Conservation (phyloP, 1,140 invertebrate species). For the Brachionus asplanchnoidis region DNA sequence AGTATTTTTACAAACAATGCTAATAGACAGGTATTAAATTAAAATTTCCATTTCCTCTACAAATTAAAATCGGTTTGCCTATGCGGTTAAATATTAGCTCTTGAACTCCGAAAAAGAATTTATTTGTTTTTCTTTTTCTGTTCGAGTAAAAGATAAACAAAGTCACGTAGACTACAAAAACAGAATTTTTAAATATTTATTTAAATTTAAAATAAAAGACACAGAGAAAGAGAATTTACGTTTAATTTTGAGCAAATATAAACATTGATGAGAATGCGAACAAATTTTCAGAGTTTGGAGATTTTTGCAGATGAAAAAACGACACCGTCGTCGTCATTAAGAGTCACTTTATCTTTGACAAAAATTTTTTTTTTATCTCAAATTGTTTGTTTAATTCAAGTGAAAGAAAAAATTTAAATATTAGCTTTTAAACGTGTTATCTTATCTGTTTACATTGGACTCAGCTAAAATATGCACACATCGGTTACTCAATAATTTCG, state of each 20-base stretch:
- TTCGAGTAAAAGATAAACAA: slow-evolving; percentile 29
- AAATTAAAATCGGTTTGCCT: background rate
- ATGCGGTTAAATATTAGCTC: slow-evolving; percentile 7
- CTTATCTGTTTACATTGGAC: background rate
- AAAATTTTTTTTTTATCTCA: background rate
- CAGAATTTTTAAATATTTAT: slow-evolving; percentile 36
- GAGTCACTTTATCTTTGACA: slow-evolving; percentile 1
- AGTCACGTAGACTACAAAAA: slow-evolving; percentile 35
- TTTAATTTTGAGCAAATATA: slow-evolving; percentile 2
- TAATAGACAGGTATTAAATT: slow-evolving; percentile 21
- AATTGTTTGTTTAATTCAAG: background rate
- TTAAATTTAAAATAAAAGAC: background rate
- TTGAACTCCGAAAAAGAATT: slow-evolving; percentile 1
- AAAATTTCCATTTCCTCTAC: slow-evolving; percentile 4
- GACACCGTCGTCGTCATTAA: background rate
- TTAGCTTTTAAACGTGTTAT: background rate
- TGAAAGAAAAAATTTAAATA: background rate
- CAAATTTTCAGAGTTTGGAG: background rate
- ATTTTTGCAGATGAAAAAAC: background rate
- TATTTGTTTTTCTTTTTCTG: background rate
- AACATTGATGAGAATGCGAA: slow-evolving; percentile 5
- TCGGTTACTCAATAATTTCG: background rate
- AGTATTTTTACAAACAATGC: background rate
- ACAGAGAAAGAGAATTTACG: background rate
- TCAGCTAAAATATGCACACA: background rate